Conservation (phyloP, 2,888 invertebrate species). For the Lymantria monacha region DNA sequence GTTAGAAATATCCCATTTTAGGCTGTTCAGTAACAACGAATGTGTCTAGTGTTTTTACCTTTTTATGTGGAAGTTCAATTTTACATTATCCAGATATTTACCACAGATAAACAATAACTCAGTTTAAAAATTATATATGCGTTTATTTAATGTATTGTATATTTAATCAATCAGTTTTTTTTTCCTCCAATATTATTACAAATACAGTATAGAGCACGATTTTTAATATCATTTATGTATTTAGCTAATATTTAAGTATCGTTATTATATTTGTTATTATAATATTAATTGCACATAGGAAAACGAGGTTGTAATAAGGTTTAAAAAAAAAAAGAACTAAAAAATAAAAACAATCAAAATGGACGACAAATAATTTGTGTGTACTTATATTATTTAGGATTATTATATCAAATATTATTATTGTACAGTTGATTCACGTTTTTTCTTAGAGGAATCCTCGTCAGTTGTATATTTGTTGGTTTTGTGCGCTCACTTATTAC, state of each 20-base stretch:
- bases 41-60: conserved; percentile 57
- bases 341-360: conserved; percentile 58
- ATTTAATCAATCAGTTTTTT: conserved; percentile 44
- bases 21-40: conserved; percentile 79
- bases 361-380: conserved; percentile 79
- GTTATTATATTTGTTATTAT: conserved; percentile 64
- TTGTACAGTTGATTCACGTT: conserved; percentile 71
- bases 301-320: conserved; percentile 78
- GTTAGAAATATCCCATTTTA: conserved; percentile 58
- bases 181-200: conserved; percentile 38
- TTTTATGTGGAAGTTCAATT: conserved; percentile 36
- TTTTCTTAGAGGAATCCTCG: conserved; percentile 54
- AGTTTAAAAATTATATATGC: conserved; percentile 21
- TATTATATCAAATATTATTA: conserved; percentile 63
- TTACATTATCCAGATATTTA: conserved; percentile 1
- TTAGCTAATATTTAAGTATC: conserved; percentile 46
- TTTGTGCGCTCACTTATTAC: conserved; percentile 52
- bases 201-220: conserved; percentile 70
- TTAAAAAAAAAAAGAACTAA: too few relatives aligned
- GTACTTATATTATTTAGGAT: conserved; percentile 72
- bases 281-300: conserved; percentile 75
- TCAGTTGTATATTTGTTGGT: conserved; percentile 60
- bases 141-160: conserved; percentile 21
- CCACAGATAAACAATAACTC: conserved; percentile 20
- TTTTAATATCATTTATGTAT: conserved; percentile 51